phyloP scores from a whole-genome alignment of 2,113 vertebrate species.

The Tetraodon nigroviridis region DNA sequence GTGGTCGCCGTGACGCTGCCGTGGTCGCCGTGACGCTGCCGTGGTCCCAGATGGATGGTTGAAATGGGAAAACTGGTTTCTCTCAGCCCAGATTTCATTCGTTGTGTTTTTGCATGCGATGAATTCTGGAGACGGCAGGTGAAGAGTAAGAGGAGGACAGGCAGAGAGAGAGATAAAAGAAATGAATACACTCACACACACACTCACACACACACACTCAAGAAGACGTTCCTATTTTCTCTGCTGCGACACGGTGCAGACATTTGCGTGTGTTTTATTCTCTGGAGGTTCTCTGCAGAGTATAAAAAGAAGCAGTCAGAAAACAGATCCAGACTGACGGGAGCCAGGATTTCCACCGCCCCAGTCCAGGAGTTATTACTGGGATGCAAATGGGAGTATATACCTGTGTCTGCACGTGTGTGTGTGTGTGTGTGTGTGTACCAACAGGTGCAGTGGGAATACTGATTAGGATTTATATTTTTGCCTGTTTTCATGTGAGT shows the following conservation, averaged over 20 bases:
- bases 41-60: too few species aligned
- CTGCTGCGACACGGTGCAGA: constrained; percentile 12
- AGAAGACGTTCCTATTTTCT: constrained; percentile 2
- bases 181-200: neutral
- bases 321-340: too few species aligned
- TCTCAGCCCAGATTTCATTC: neutral
- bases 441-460: constrained; percentile 6
- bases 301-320: neutral
- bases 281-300: neutral
- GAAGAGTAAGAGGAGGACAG: constrained; percentile 1
- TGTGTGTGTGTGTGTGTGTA: neutral
- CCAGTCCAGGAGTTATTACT: constrained; percentile 5
- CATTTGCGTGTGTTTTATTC: neutral
- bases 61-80: neutral
- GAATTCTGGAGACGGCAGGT: neutral
- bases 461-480: constrained; percentile 15
- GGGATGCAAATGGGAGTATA: constrained; percentile 3
- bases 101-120: too few species aligned
- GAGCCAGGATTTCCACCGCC: too few species aligned
- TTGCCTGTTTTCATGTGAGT: constrained; percentile 7
- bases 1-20: too few species aligned
- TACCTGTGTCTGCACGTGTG: constrained; percentile 1
- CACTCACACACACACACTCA: neutral
- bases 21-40: too few species aligned
- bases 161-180: neutral